Evolutionary conservation across 2,113 vertebrate species (phyloP).

Genomic region (Delphinapterus leucas): DNA sequence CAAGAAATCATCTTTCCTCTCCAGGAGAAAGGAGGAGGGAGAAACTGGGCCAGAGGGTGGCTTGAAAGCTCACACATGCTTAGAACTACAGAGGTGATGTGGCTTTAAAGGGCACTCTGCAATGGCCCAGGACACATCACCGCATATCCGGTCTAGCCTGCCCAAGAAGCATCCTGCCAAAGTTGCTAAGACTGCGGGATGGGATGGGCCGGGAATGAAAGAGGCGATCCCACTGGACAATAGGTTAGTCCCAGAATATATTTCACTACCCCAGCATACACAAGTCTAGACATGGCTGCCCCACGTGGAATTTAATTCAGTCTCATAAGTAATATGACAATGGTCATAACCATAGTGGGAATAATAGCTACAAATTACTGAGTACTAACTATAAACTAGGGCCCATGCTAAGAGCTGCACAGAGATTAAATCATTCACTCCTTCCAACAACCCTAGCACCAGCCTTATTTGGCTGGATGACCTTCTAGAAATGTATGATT

Average conservation of each 20-base stretch:
- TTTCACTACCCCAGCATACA: not conserved
- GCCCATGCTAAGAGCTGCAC: not conserved
- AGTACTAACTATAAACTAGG: not conserved
- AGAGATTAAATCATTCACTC: not conserved
- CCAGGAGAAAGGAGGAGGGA: not conserved
- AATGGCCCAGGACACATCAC: not conserved
- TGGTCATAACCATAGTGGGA: not conserved
- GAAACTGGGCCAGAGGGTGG: not conserved
- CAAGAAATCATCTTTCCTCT: not conserved
- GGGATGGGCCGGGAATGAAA: not conserved
- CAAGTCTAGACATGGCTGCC: not conserved
- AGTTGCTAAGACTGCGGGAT: not conserved
- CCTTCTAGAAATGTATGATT: conserved; percentile 51
- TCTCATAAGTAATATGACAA: not conserved
- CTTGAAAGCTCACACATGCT: not conserved
- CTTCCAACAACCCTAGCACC: not conserved
- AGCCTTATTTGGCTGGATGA: conserved; percentile 26
- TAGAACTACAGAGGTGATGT: not conserved
- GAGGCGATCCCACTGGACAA: not conserved
- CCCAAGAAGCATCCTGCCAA: not conserved
- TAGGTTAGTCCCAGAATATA: not conserved
- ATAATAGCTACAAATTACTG: not conserved
- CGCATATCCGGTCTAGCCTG: not conserved
- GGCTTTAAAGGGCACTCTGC: not conserved
- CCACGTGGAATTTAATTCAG: not conserved